These are phyloP conservation scores for Polyploca ridens DNA, from an alignment of 2,888 invertebrate species.

Conservation along the genomic window DNA sequence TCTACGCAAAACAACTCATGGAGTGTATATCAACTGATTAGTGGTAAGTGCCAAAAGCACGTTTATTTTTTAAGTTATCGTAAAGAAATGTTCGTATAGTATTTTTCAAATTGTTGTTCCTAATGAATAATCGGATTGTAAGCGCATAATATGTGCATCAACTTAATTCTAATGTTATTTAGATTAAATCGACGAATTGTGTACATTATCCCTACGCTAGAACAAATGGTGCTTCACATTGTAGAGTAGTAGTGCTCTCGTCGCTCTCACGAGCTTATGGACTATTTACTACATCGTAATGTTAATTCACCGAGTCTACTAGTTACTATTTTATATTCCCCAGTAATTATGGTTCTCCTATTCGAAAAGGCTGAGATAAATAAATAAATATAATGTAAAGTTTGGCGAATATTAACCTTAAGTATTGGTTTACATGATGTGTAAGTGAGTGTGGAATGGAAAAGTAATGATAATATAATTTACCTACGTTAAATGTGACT, in stretches of 20 bases:
- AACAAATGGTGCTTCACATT: slow-evolving; percentile 84
- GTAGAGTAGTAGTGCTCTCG: slow-evolving; percentile 66
- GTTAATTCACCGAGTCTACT: slow-evolving; percentile 77
- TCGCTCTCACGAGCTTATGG: slow-evolving; percentile 38
- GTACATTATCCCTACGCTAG: slow-evolving; percentile 84
- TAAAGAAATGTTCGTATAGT: slow-evolving; percentile 74
- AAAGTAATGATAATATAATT: slow-evolving; percentile 12
- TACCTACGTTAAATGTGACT: slow-evolving; percentile 19
- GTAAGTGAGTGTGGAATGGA: slow-evolving; percentile 31
- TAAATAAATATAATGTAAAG: slow-evolving; percentile 68
- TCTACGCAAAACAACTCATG: slow-evolving; percentile 23
- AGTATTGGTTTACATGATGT: slow-evolving; percentile 60
- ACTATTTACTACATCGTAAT: slow-evolving; percentile 59
- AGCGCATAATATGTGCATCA: slow-evolving; percentile 67
- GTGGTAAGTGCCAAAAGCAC: slow-evolving; percentile 80
- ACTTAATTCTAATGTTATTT: slow-evolving; percentile 74
- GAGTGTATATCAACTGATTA: slow-evolving; percentile 54
- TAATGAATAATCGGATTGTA: slow-evolving; percentile 77
- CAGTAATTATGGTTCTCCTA: slow-evolving; percentile 80
- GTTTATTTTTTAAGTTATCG: slow-evolving; percentile 72
- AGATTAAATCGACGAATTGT: slow-evolving; percentile 77
- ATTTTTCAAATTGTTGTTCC: slow-evolving; percentile 82
- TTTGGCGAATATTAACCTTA: slow-evolving; percentile 73
- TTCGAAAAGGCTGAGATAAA: slow-evolving; percentile 83
- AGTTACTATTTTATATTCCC: slow-evolving; percentile 80